Evolutionary conservation across 1,140 invertebrate species (phyloP).

Genomic region (Drosophila lowei): DNA sequence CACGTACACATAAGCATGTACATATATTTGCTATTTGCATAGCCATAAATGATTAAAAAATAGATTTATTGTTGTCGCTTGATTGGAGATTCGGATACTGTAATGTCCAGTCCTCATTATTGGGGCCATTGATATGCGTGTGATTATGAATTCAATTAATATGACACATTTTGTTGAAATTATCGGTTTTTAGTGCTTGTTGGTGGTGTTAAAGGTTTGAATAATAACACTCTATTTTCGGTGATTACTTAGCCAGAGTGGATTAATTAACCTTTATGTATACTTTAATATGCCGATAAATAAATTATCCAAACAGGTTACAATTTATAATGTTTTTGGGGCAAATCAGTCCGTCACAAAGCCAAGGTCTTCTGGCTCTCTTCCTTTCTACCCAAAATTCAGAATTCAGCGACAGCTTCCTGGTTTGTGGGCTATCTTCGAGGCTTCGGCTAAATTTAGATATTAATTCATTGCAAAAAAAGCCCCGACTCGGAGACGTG

Average conservation of each 20-base stretch:
- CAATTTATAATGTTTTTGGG: too few relatives aligned
- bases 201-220: conserved; percentile 2
- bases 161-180: conserved; percentile 18
- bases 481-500: not conserved
- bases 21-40: conserved; percentile 46
- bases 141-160: conserved; percentile 59
- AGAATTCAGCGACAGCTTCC: conserved; percentile 25
- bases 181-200: conserved; percentile 22
- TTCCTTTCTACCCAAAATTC: not conserved
- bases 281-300: too few relatives aligned
- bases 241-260: too few relatives aligned
- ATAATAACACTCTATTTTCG: not conserved
- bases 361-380: too few relatives aligned
- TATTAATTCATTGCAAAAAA: conserved; percentile 49
- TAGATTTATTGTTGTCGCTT: conserved; percentile 29
- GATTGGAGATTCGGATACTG: conserved; percentile 42
- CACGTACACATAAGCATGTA: conserved; percentile 29
- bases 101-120: conserved; percentile 23
- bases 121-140: conserved; percentile 37
- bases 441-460: too few relatives aligned
- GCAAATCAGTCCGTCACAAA: too few relatives aligned
- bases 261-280: too few relatives aligned
- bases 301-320: too few relatives aligned
- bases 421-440: conserved; percentile 50
- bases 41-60: conserved; percentile 15